Percentiles rank a stretch among this genome's conserved stretches.
Conservation (phyloP, 2,888 invertebrate genomes). For the Brachyopa scutellaris region DNA sequence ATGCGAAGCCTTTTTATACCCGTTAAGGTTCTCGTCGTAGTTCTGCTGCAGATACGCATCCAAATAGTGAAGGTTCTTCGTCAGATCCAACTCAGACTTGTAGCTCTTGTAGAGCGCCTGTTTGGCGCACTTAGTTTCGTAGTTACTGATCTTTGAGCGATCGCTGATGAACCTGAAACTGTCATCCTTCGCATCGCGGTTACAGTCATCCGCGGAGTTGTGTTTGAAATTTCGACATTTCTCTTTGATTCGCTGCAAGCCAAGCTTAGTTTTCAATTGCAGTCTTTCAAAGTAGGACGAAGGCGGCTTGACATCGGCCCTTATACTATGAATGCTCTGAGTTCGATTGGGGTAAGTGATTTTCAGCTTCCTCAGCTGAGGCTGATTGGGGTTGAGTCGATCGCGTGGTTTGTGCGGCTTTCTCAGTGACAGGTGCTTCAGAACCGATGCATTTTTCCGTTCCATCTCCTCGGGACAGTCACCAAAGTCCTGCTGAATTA, state of each 20-base stretch:
- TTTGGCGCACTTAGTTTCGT: conserved; percentile 78
- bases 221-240: conserved; percentile 80
- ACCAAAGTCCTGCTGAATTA: conserved; percentile 78
- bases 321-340: conserved; percentile 77
- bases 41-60: conserved; percentile 81
- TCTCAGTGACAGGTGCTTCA: conserved; percentile 78
- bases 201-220: conserved; percentile 74
- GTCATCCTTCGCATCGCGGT: conserved; percentile 78
- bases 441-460: conserved; percentile 70
- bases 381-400: conserved; percentile 71
- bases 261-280: conserved; percentile 80
- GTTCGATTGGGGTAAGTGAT: conserved; percentile 81
- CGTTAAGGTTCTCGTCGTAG: conserved; percentile 78
- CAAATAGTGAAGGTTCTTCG: conserved; percentile 80
- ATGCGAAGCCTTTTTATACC: conserved; percentile 76
- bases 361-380: conserved; percentile 78
- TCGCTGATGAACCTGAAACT: conserved; percentile 80
- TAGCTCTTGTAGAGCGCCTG: conserved; percentile 81
- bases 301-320: conserved; percentile 68
- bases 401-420: conserved; percentile 74
- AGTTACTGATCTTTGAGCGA: conserved; percentile 78
- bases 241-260: conserved; percentile 80
- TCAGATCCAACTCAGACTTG: conserved; percentile 81
- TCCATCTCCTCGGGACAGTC: conserved; percentile 44
- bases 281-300: conserved; percentile 79